Evolutionary conservation across 1,140 invertebrate genomes (phyloP), one percentile per base, ranked within the genome.

Genomic region (Aphaenogaster floridana): DNA sequence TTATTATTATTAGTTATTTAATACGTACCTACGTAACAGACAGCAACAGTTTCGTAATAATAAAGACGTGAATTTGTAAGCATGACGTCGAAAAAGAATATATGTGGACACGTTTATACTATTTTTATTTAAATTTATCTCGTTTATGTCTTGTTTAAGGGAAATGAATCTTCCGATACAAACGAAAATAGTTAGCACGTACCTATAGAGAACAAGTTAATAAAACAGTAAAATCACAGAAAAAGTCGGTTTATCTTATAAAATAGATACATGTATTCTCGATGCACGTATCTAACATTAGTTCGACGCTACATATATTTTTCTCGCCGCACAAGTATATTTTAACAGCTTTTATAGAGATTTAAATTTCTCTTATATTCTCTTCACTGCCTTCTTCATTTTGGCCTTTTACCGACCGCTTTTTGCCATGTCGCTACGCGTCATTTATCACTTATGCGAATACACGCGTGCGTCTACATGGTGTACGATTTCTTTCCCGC

Each of bases 381-480:
- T 34, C 9, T 52, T 17, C 5, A 2, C n/a, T n/a, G 2, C 61
- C 34, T 42, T 54, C n/a, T 68, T 72, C 28, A 45, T 59, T 86
- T 85, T 85, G 50, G 59, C 52, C 87, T 81, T 88, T 88, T 85
- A 72, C 45, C 48, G 15, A 11, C 28, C 45, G 48, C 34, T 77
- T 86, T 77, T 84, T 78, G 15, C 28, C 69, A 57, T 17, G 5
- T 64, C 48, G 11, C 4, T 11, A 21, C 9, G 45, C 54, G 71
- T 77, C 87, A 88, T 36, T 77, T 88, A 84, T 52, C 77, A 83
- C 36, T 79, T 79, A 34, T 64, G 39, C 21, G 63, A 79, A 66
- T 54, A 52, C 48, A 61, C 52, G 50, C 28, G 28, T 28, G 9
- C 52, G 45, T 78, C n/a, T 77, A 39, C 9, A 0, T n/a, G 34